Percentiles rank a stretch among this genome's conserved stretches.
phyloP scores from a whole-genome alignment of 2,797 vertebrate species.

The Gouania willdenowi region DNA sequence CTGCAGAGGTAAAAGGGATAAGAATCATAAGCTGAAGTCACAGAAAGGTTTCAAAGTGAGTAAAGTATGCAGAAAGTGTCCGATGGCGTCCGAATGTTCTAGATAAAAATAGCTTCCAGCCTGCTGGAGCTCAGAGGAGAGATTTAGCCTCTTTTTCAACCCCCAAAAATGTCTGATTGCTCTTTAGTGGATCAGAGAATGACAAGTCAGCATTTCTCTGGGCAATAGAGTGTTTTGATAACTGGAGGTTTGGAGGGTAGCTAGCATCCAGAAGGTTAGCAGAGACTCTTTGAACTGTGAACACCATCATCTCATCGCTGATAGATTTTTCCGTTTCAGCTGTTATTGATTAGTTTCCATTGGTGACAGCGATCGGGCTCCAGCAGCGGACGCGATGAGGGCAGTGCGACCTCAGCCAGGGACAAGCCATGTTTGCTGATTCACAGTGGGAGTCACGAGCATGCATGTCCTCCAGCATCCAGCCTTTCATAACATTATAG shows the following conservation, averaged over 20 bases:
- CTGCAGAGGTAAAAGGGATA: conserved; percentile 1
- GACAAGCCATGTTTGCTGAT: conserved; percentile 1
- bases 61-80: conserved; percentile 12
- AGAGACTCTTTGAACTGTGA: conserved; percentile 33
- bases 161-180: conserved; percentile 25
- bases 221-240: conserved; percentile 24
- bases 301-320: conserved; percentile 32
- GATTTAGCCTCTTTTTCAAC: conserved; percentile 32
- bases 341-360: conserved; percentile 57
- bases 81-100: conserved; percentile 9
- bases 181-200: conserved; percentile 38
- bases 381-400: conserved; percentile 12
- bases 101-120: conserved; percentile 13
- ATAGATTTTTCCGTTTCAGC: conserved; percentile 68
- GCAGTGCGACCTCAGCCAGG: conserved; percentile 9
- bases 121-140: conserved; percentile 15
- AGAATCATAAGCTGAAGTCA: conserved; percentile 2
- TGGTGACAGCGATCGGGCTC: conserved; percentile 36
- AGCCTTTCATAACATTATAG: no score
- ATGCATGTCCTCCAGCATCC: neutral
- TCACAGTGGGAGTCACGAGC: conserved; percentile 9
- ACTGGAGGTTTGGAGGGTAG: conserved; percentile 23
- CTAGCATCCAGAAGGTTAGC: conserved; percentile 1
- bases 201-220: conserved; percentile 15
- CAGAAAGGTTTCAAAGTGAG: conserved; percentile 4